Conservation (phyloP, 2,113 vertebrate genomes). For the Orientallactaga bullata region DNA sequence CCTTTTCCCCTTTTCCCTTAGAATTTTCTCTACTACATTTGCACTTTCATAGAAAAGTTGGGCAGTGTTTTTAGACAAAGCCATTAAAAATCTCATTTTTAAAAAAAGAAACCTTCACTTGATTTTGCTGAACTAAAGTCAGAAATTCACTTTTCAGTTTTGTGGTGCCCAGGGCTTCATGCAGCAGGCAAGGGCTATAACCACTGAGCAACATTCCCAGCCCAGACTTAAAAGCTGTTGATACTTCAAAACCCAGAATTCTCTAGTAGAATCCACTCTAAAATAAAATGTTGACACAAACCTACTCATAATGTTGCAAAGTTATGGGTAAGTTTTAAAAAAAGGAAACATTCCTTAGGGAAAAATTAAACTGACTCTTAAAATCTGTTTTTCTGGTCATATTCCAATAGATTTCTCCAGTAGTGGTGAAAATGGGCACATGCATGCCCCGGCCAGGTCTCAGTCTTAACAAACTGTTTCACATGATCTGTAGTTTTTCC, state of each 20-base stretch:
- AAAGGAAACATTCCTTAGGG: slow-evolving; percentile 6
- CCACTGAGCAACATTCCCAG: too few relatives aligned
- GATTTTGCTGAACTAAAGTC: neutral
- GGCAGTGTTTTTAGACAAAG: slow-evolving; percentile 26
- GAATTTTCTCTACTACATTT: neutral
- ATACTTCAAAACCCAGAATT: neutral
- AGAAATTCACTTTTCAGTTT: neutral
- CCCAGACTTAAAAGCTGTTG: neutral
- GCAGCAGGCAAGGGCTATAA: too few relatives aligned
- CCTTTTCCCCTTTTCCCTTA: slow-evolving; percentile 60
- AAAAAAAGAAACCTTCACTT: too few relatives aligned
- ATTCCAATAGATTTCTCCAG: neutral
- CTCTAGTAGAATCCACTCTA: neutral
- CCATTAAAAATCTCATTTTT: neutral
- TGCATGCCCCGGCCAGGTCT: neutral
- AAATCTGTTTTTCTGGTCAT: neutral
- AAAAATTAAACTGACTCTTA: neutral
- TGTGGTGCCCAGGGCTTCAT: neutral
- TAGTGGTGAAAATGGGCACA: neutral
- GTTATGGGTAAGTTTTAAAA: neutral
- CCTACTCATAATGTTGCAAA: neutral
- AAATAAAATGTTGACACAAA: neutral
- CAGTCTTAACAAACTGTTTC: neutral
- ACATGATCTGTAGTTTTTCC: neutral
- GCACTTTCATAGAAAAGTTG: neutral